Base-by-base conservation (phyloP, 2,797 vertebrate genomes). In the Kryptopterus vitreolus region DNA sequence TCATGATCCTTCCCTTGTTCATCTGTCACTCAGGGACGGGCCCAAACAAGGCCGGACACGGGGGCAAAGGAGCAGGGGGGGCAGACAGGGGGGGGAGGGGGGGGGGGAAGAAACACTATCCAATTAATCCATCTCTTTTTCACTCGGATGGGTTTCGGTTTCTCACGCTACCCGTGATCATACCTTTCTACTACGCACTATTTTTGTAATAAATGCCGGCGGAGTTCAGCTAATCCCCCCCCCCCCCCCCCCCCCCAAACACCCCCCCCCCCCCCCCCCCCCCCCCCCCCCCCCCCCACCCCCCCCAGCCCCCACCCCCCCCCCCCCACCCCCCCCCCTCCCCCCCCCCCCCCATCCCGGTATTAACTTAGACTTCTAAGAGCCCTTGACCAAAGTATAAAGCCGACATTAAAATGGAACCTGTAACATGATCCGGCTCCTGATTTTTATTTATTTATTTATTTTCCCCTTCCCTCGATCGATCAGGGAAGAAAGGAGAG, bases 21-120 rank as follows among this genome's bases (percentile, higher is more conserved):
- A 81, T 71, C 80, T 84, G 86, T 88, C 87, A 83, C 66, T 82
- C 82, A 72, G 53, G 58, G 55, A 71, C 77, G n/a, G 78, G 70
- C 81, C 78, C 65, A 76, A 81, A 84, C 78, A 82, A 68, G 62
- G 77, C 73, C 75, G 71, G 35, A 81, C 77, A 79, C 15, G 46
- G 81, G n/a, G n/a, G n/a, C n/a, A n/a, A n/a, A n/a, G n/a, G n/a
- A n/a, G n/a, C n/a, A n/a, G n/a, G n/a, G n/a, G n/a, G n/a, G n/a
- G n/a, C n/a, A n/a, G n/a, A n/a, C n/a, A n/a, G n/a, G n/a, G n/a
- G n/a, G n/a, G n/a, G n/a, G n/a, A n/a, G n/a, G n/a, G n/a, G n/a
- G n/a, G n/a, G n/a, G n/a, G n/a, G n/a, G 43, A 57, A 35, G 78
- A 68, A 83, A 84, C 76, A 83, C 63, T 81, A 84, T 80, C 68